Evolutionary conservation across 1,140 invertebrate species (phyloP), one percentile per base, ranked within the genome.

Genomic region (Heliconius nattereri): DNA sequence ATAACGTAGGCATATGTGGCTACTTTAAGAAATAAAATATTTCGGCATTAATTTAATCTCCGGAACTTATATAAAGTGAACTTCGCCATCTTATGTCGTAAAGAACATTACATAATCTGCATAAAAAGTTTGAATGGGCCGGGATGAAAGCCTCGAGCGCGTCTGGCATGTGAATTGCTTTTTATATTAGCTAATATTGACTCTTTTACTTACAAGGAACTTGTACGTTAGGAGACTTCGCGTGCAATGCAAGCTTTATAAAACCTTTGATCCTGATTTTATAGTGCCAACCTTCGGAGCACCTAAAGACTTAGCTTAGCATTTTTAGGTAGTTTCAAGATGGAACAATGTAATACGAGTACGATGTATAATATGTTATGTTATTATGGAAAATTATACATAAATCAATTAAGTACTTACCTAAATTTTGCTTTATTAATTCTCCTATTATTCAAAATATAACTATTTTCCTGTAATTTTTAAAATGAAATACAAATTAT

Each of bases 81-180:
- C 86, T 92, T 89, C 85, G 87, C 88, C 90, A 91, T 93, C 86
- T 90, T 84, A 89, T 90, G 90, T 91, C 92, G 86, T 91, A 92
- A 91, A 91, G 88, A 89, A 89, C 89, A 90, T 93, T 92, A 91
- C 86, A 86, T 90, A 92, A 94, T 94, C 89, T 92, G 89, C 91
- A 94, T 94, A 94, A 94, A 91, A 92, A 91, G 87, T 92, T 92
- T 87, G 85, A 91, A 92, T 90, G 90, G 88, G 85, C 86, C 86
- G 84, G 87, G 90, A 88, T 91, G 90, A 92, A 91, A 92, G 91
- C 91, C 84, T 83, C 40, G 84, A 83, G 88, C 85, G 85, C 89
- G 89, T 85, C 87, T 90, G 89, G 92, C 90, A 92, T 92, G 86
- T 87, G 88, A 92, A 93, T 93, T 86, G 87, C 89, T 90, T 89